phyloP scores from a whole-genome alignment of 1,140 invertebrate species.

The Armadillidium nasatum region DNA sequence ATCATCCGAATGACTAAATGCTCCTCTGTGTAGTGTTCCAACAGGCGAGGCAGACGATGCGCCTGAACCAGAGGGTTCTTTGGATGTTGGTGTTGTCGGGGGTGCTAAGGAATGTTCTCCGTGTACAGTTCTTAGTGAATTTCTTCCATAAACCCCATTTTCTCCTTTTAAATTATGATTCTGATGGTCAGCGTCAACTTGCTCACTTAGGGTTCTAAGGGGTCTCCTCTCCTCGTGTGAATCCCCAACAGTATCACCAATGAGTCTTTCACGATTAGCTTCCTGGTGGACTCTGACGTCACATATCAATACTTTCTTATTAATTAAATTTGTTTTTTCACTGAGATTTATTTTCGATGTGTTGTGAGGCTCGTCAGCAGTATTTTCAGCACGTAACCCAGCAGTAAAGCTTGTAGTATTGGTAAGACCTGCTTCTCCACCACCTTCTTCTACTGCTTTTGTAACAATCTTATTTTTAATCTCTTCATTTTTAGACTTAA shows the following conservation, averaged over 20 bases:
- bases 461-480: conserved; percentile 16
- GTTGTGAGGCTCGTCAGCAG: too few species aligned
- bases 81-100: conserved; percentile 20
- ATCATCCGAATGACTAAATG: conserved; percentile 57
- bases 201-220: conserved; percentile 39
- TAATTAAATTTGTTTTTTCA: too few species aligned
- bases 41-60: conserved; percentile 28
- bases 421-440: background rate
- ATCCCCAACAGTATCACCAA: conserved; percentile 8
- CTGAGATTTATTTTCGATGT: too few species aligned
- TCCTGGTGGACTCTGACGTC: background rate
- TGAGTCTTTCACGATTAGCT: background rate
- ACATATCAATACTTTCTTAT: too few species aligned
- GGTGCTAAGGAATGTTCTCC: conserved; percentile 30
- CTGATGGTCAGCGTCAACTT: conserved; percentile 40
- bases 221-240: conserved; percentile 27
- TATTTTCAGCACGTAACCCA: background rate
- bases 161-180: conserved; percentile 45
- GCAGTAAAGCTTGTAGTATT: conserved; percentile 16
- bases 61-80: background rate
- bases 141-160: conserved; percentile 33
- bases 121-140: background rate
- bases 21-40: conserved; percentile 34
- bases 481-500: conserved; percentile 26
- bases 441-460: background rate